phyloP scores from a whole-genome alignment of 2,113 vertebrate species.

The Cercopithecus mona region DNA sequence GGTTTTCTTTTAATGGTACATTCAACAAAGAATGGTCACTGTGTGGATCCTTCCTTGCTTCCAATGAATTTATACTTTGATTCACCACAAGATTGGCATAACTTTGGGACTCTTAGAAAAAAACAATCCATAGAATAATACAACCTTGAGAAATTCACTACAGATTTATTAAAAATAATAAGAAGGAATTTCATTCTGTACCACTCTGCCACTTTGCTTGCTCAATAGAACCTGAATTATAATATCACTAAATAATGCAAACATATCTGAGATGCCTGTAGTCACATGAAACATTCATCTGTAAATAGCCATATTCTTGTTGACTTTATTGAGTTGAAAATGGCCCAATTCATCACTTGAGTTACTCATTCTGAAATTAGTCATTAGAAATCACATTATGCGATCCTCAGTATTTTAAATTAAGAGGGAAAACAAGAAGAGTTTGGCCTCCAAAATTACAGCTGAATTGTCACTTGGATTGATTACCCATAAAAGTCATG shows the following conservation, averaged over 20 bases:
- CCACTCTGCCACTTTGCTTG: neutral
- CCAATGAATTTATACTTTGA: neutral
- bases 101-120: neutral
- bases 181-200: neutral
- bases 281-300: neutral
- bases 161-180: neutral
- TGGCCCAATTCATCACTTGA: neutral
- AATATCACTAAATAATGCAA: neutral
- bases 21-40: neutral
- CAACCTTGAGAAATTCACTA: neutral
- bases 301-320: neutral
- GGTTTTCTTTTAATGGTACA: neutral
- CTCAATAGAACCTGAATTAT: neutral
- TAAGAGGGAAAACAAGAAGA: neutral
- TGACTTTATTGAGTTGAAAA: slow-evolving; percentile 23
- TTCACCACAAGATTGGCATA: neutral
- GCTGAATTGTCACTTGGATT: neutral
- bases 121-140: neutral
- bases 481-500: neutral
- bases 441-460: neutral
- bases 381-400: neutral
- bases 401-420: neutral
- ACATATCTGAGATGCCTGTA: neutral
- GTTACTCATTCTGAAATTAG: neutral
- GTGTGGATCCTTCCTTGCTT: neutral